These are phyloP conservation scores for Coreoperca whiteheadi DNA, from an alignment of 2,113 vertebrate species.

Conservation along the genomic window DNA sequence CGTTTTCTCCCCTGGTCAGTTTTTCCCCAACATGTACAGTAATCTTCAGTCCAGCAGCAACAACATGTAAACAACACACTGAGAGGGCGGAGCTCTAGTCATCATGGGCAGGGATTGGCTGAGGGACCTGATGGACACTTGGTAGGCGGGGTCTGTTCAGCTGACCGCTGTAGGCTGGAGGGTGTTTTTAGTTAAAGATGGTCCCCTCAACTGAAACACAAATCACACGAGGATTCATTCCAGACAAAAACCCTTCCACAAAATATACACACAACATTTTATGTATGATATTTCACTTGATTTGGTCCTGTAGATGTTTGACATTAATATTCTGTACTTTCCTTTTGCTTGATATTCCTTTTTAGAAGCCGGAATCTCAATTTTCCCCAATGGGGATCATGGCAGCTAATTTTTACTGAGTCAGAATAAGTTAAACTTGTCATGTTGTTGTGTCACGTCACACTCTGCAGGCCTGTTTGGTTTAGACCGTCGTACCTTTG, in stretches of 20 bases:
- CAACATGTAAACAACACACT: slow-evolving; percentile 84
- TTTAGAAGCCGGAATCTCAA: background rate
- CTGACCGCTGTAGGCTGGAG: slow-evolving; percentile 60
- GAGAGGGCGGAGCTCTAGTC: slow-evolving; percentile 70
- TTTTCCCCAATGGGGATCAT: background rate
- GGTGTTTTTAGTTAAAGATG: background rate
- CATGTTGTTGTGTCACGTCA: too few species aligned
- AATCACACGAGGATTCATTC: background rate
- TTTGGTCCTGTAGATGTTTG: background rate
- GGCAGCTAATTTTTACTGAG: too few species aligned
- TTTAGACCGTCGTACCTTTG: too few species aligned
- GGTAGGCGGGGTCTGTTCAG: slow-evolving; percentile 61
- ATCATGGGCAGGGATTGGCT: slow-evolving; percentile 56
- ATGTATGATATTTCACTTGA: background rate
- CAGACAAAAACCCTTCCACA: background rate
- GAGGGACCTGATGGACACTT: slow-evolving; percentile 48
- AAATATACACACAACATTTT: background rate
- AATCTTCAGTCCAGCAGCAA: slow-evolving; percentile 74
- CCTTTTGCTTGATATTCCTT: background rate
- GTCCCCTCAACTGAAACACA: slow-evolving; percentile 73
- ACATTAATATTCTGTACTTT: background rate
- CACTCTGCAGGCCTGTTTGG: too few species aligned
- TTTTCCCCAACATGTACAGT: slow-evolving; percentile 32
- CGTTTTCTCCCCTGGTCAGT: background rate
- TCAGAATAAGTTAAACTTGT: too few species aligned